Conservation (phyloP, 2,113 vertebrate genomes). For the Cairina moschata region DNA sequence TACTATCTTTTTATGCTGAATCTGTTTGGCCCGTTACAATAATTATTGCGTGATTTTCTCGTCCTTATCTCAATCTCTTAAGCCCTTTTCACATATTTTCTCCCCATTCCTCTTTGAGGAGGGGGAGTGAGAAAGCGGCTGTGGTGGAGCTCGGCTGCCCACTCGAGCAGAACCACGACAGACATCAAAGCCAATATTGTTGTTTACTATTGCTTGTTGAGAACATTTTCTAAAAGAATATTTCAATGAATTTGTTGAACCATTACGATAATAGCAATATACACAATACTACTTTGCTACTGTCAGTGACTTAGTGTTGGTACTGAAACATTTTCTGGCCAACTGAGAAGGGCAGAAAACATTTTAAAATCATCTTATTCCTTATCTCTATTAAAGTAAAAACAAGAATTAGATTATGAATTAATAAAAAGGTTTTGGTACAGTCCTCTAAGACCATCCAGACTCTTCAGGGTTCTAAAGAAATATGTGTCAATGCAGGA, state of each 20-base stretch:
- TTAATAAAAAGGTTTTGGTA: constrained; percentile 25
- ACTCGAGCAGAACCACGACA: no score
- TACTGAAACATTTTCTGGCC: constrained; percentile 1
- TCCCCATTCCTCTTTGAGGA: no score
- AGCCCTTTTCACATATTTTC: no score
- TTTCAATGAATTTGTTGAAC: background rate
- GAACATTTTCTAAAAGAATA: background rate
- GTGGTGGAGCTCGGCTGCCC: no score
- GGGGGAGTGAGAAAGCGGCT: no score
- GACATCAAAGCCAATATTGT: background rate
- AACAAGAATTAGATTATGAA: background rate
- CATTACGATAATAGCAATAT: background rate
- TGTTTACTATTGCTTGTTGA: background rate
- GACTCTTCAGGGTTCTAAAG: background rate
- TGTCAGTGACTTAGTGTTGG: background rate
- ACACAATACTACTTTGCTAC: background rate
- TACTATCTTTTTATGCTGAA: no score
- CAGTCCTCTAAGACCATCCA: background rate
- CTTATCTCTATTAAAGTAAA: constrained; percentile 33
- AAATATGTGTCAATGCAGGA: background rate
- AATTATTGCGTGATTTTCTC: no score
- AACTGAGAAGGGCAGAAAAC: background rate
- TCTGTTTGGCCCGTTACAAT: no score
- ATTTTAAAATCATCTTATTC: constrained; percentile 13
- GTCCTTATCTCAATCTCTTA: no score